A percentile compares a stretch with the other conserved stretches of the same genome.
Conservation (phyloP, 2,113 vertebrate genomes). For the Cebus imitator region DNA sequence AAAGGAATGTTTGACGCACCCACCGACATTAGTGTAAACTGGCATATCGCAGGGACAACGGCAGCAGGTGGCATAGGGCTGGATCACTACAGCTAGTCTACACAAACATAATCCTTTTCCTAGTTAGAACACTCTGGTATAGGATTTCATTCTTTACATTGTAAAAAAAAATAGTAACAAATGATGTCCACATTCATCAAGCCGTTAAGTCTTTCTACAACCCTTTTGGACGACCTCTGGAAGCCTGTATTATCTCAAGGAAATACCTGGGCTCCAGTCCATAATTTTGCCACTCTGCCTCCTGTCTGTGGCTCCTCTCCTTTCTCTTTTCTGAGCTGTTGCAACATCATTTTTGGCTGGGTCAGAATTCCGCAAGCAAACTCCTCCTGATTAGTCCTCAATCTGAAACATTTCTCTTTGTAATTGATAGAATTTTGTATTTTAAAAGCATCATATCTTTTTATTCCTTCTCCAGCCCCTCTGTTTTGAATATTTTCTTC, state of each 20-base stretch:
- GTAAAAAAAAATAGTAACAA: background rate
- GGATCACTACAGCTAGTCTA: background rate
- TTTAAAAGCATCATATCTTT: background rate
- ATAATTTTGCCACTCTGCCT: slow-evolving; percentile 6
- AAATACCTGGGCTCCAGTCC: slow-evolving; percentile 48
- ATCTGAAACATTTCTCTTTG: background rate
- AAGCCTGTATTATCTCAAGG: slow-evolving; percentile 63
- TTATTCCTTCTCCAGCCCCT: background rate
- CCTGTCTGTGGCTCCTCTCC: background rate
- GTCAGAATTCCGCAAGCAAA: background rate
- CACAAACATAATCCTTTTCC: slow-evolving; percentile 54
- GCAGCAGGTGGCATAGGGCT: background rate
- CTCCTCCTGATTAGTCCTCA: background rate
- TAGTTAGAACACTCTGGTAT: slow-evolving; percentile 52
- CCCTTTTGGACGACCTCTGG: slow-evolving; percentile 55
- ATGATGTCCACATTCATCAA: slow-evolving; percentile 71
- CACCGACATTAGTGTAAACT: background rate
- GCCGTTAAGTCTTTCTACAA: slow-evolving; percentile 70
- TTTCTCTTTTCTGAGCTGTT: background rate
- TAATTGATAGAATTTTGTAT: background rate
- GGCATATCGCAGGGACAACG: background rate
- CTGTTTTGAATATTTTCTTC: background rate
- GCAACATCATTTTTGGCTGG: slow-evolving; percentile 9
- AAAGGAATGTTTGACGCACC: background rate
- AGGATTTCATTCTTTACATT: slow-evolving; percentile 54